Evolutionary conservation across 2,113 vertebrate species (phyloP).

Genomic region (Ciconia stormi): DNA sequence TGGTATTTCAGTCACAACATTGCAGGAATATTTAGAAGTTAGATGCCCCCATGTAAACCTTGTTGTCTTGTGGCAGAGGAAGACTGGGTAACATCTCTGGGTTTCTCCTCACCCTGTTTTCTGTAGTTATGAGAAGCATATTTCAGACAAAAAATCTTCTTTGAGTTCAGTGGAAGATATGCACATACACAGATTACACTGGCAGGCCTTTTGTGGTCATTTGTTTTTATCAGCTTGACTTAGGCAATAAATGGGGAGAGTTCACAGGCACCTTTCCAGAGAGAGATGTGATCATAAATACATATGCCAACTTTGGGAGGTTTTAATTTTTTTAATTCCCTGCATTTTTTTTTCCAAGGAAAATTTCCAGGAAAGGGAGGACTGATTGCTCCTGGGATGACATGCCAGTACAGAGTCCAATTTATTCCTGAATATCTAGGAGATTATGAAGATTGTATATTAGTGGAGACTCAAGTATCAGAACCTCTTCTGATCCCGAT

Average conservation of each 20-base stretch:
- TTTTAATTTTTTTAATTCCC: neutral
- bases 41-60: neutral
- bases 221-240: neutral
- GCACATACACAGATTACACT: neutral
- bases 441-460: constrained; percentile 85
- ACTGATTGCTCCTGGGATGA: constrained; percentile 91
- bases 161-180: neutral
- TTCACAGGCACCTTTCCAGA: neutral
- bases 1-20: neutral
- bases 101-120: neutral
- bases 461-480: constrained; percentile 83
- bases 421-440: constrained; percentile 87
- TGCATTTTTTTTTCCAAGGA: constrained; percentile 68
- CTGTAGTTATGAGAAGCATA: neutral
- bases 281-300: neutral
- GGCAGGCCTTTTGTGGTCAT: neutral
- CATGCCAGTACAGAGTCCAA: constrained; percentile 85
- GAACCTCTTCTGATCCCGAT: constrained; percentile 82
- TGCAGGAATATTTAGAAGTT: neutral
- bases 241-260: neutral
- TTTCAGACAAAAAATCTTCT: neutral
- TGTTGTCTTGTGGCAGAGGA: neutral
- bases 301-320: neutral
- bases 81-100: neutral
- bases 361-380: constrained; percentile 89